Base-by-base conservation (phyloP, 2,797 vertebrate genomes). In the Sebastes vulpes region DNA sequence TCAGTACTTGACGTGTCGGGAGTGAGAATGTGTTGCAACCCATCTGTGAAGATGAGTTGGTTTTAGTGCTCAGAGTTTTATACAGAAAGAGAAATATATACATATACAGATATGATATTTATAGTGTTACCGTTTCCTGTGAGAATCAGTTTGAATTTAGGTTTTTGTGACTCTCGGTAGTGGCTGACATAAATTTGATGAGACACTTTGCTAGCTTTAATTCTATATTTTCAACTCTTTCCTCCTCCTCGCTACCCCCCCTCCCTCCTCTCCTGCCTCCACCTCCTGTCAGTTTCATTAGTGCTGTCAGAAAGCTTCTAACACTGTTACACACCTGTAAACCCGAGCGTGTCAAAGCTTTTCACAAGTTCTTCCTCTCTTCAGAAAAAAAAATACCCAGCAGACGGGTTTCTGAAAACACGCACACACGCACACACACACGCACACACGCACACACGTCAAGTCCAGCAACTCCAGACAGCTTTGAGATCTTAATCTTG, bases 301-400 rank as follows among this genome's bases (percentile, higher is more conserved):
- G 78, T 35, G 70, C 63, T 72, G 83, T 79, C 86, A 82, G 83
- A 90, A 90, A 89, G 87, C 87, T 88, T 87, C 92, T 90, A 74
- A 87, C 89, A 67, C 81, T 31, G 73, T 81, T 72, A 84, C 91
- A 88, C 90, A 91, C 91, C 93, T 95, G 92, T 82, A 94, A 93
- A 87, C 79, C 61, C 63, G 54, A 89, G 88, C 18, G 75, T 91
- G 91, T 94, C 91, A 87, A 93, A 91, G 92, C 92, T 95, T 93
- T 93, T 93, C 90, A 92, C 93, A 90, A 80, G 64, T 89, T 83
- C 84, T 70, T 66, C 77, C 26, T 64, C 64, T 57, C 64, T 65
- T 59, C 9, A 63, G 59, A 80, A 74, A 58, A 74, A 52, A 59
- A 32, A 71, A 60, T 1, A 28, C 18, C 46, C 59, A 25, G 63